phyloP scores from a whole-genome alignment of 2,113 vertebrate genomes.

The Corythaeola cristata region DNA sequence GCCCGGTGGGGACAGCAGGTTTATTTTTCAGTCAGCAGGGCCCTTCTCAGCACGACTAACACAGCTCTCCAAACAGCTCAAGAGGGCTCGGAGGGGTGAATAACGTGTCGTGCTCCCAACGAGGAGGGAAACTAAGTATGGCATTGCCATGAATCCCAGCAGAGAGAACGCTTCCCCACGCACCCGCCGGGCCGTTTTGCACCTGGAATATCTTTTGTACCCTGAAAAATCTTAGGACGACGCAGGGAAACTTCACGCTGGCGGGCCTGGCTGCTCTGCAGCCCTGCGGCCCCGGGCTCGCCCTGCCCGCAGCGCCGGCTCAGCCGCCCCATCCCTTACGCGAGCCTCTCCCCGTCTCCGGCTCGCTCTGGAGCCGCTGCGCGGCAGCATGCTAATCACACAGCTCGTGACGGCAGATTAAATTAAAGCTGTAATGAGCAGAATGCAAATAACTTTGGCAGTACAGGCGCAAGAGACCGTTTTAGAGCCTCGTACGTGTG shows the following conservation, averaged over 20 bases:
- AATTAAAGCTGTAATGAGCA: constrained; percentile 70
- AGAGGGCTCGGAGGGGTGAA: constrained; percentile 1
- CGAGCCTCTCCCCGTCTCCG: background rate
- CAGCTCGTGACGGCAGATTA: constrained; percentile 67
- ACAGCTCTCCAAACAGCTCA: constrained; percentile 20
- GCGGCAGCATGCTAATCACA: constrained; percentile 57
- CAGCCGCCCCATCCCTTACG: background rate
- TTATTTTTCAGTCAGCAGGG: constrained; percentile 4
- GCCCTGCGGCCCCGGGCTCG: rapidly evolving
- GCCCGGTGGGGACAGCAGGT: background rate
- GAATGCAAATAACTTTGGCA: constrained; percentile 50
- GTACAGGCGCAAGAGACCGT: background rate
- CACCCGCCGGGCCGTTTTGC: rapidly evolving
- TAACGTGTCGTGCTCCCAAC: background rate
- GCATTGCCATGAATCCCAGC: background rate
- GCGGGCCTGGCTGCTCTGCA: background rate
- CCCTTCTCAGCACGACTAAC: constrained; percentile 10
- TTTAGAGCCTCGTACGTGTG: background rate
- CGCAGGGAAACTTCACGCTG: background rate
- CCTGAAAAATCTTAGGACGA: background rate
- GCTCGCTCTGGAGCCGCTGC: constrained; percentile 9
- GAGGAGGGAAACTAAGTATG: background rate
- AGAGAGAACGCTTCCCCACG: background rate
- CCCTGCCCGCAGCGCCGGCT: background rate
- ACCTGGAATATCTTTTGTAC: background rate